A percentile compares a stretch with the other conserved stretches of the same genome.
Evolutionary conservation across 2,888 invertebrate species (phyloP).

Genomic region (Deilephila porcellus): DNA sequence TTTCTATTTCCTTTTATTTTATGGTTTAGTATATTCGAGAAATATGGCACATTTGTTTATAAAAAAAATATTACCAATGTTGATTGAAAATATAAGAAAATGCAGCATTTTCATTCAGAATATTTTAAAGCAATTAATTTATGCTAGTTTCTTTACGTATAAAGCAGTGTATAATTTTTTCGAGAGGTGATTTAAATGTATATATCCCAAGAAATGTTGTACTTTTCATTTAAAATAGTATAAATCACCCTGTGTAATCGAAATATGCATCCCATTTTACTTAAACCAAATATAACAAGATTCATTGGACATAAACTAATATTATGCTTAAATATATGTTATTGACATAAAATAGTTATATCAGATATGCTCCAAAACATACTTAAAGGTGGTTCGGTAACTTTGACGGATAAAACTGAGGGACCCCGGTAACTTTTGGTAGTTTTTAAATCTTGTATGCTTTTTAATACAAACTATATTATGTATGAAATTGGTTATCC

Average conservation of each 20-base stretch:
- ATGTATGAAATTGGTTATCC: background rate
- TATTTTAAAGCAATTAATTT: too few relatives aligned
- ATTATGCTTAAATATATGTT: background rate
- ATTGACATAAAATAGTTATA: background rate
- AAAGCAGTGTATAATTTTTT: too few relatives aligned
- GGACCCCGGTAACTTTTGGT: background rate
- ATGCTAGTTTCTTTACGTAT: too few relatives aligned
- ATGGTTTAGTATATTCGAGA: background rate
- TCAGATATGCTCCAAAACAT: background rate
- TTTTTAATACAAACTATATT: too few relatives aligned
- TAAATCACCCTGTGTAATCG: background rate
- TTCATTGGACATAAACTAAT: background rate
- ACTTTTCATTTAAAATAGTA: too few relatives aligned
- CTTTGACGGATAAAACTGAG: background rate
- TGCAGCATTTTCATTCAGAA: background rate
- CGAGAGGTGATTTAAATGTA: too few relatives aligned
- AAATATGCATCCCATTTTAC: background rate
- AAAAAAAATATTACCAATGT: background rate
- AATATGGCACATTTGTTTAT: conserved; percentile 2
- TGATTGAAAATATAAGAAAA: background rate
- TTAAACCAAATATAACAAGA: background rate
- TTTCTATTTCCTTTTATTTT: background rate
- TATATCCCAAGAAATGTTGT: too few relatives aligned
- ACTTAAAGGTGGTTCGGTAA: background rate
- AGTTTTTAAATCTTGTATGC: too few relatives aligned